A percentile compares a stretch with the other conserved stretches of the same genome.
Evolutionary conservation across 2,113 vertebrate species (phyloP).

Genomic region (Ifrita kowaldi): DNA sequence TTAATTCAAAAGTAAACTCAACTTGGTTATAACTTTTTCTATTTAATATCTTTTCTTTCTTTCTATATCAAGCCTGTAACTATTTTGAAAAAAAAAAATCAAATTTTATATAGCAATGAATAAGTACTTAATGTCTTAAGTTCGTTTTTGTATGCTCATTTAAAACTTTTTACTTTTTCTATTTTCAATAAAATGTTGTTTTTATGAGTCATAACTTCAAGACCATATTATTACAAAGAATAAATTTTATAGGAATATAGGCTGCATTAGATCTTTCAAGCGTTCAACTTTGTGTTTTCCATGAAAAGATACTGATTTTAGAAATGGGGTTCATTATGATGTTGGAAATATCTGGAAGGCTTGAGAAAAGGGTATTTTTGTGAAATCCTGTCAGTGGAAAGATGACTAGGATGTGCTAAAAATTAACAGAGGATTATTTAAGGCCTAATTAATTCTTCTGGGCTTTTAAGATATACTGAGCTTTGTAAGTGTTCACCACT

Average conservation of each 20-base stretch:
- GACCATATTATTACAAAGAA: slow-evolving; percentile 46
- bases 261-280: slow-evolving; percentile 13
- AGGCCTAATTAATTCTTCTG: slow-evolving; percentile 14
- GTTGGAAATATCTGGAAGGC: neutral
- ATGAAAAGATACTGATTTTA: slow-evolving; percentile 20
- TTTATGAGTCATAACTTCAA: slow-evolving; percentile 55
- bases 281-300: neutral
- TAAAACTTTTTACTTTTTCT: slow-evolving; percentile 39
- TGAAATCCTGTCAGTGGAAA: neutral
- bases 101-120: slow-evolving; percentile 31
- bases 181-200: slow-evolving; percentile 52
- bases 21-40: slow-evolving; percentile 33
- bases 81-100: neutral
- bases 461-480: neutral
- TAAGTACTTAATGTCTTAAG: slow-evolving; percentile 25
- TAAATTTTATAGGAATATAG: slow-evolving; percentile 44
- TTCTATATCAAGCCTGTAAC: neutral
- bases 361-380: neutral
- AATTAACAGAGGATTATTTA: slow-evolving; percentile 23
- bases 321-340: neutral
- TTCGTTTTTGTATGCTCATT: neutral
- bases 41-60: neutral
- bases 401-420: neutral
- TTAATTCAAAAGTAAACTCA: slow-evolving; percentile 9
- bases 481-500: slow-evolving; percentile 1